Conservation (phyloP, 92 coral and sea anemone species). For the Epizoanthus ramosus region DNA sequence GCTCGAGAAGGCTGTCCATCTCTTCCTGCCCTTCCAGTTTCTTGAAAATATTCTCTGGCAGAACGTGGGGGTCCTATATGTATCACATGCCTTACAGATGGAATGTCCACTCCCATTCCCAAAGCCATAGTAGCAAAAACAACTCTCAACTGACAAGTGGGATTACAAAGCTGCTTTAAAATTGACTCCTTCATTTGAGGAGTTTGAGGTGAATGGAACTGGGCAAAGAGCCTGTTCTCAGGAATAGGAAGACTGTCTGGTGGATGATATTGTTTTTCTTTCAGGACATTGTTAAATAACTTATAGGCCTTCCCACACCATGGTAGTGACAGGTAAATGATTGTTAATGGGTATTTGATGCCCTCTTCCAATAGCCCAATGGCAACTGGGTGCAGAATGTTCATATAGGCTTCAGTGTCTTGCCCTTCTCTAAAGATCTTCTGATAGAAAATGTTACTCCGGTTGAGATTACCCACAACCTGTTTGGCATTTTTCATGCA, state of each 20-base stretch:
- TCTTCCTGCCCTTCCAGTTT: conserved; percentile 52
- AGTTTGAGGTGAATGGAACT: conserved; percentile 48
- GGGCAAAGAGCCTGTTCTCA: conserved; percentile 45
- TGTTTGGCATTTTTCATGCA: conserved; percentile 35
- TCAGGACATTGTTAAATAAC: conserved; percentile 39
- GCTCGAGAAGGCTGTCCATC: conserved; percentile 35
- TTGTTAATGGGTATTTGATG: conserved; percentile 13
- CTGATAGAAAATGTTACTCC: conserved; percentile 39
- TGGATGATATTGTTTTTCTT: no score
- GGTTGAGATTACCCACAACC: conserved; percentile 38
- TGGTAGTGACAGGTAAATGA: conserved; percentile 29
- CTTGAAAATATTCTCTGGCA: conserved; percentile 36
- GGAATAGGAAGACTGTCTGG: conserved; percentile 14
- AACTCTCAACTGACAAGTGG: conserved; percentile 7
- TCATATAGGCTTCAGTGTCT: conserved; percentile 21
- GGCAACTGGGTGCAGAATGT: conserved; percentile 36
- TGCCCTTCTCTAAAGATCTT: conserved; percentile 24
- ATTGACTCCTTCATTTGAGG: conserved; percentile 35
- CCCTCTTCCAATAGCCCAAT: conserved; percentile 11
- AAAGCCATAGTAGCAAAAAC: conserved; percentile 49
- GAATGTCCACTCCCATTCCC: conserved; percentile 57
- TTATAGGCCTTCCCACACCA: conserved; percentile 46
- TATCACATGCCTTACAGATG: conserved; percentile 34
- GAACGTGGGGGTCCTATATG: conserved; percentile 45
- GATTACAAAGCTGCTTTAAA: conserved; percentile 27